Evolutionary conservation across 2,113 vertebrate genomes (phyloP), one percentile per base, ranked within the genome.

Genomic region (Podarcis raffonei): DNA sequence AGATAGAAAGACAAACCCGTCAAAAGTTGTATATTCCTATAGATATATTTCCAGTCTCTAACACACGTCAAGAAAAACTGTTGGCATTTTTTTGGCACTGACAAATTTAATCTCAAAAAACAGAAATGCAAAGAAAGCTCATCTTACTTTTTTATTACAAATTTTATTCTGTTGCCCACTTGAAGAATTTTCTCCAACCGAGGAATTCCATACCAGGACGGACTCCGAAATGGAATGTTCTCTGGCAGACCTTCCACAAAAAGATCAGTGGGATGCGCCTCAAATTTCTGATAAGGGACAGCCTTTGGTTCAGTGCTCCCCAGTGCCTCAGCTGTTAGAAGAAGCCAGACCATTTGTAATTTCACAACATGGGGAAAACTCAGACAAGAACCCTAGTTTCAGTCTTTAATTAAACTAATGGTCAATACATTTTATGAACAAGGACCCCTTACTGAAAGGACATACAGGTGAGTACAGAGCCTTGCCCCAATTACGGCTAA

Each of bases 251-350:
- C 97, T 92, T 98, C 97, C 22, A 98, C 97, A 0, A 86, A 97
- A 11, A 98, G 96, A 0, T 98, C 97, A 22, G 39, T 87, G 2
- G 97, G 96, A 75, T 97, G 95, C 0, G 96, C 96, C 91, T 97
- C 97, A 88, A 98, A 98, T 6, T 97, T 97, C 92, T 97, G 96
- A 92, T 98, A 98, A 0, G 97, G 97, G 27, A 98, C 96, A 85
- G 96, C 90, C 94, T 96, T 97, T 27, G 96, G 96, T 59, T 98
- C 96, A 0, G 84, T 88, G 90, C 96, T 96, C 11, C 97, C 97
- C 94, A 97, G 30, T 57, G 97, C 97, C 77, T 97, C 96, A 0
- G 95, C 97, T 98, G 93, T 35, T 57, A 81, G 62, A 91, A 86
- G 1, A 90, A 81, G 91, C 68, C 3, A 86, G 59, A 23, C 81